These are phyloP conservation scores for Nothoprocta perdicaria DNA, from an alignment of 2,113 vertebrate species.

Conservation along the genomic window DNA sequence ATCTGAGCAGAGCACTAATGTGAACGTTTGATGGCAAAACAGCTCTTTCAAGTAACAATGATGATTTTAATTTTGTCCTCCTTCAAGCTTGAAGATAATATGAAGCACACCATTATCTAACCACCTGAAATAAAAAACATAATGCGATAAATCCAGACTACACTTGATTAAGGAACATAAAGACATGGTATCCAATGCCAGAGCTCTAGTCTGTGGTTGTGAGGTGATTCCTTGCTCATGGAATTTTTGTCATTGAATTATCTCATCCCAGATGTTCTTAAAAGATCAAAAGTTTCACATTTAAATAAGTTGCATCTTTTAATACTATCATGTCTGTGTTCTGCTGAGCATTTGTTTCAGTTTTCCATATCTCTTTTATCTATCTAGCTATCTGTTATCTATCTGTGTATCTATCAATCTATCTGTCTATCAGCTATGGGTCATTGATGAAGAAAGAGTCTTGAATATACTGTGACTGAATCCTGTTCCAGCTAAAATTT, in stretches of 20 bases:
- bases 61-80: not conserved
- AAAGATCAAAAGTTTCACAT: not conserved
- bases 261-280: conserved; percentile 41
- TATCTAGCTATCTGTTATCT: not conserved
- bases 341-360: not conserved
- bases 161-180: not conserved
- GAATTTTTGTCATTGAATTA: conserved; percentile 19
- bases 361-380: not conserved
- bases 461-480: not conserved
- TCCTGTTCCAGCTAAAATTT: not conserved
- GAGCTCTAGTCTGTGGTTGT: not conserved
- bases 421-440: no score
- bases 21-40: not conserved
- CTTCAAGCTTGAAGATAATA: not conserved
- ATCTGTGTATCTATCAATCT: not conserved
- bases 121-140: not conserved
- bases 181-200: not conserved
- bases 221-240: conserved; percentile 4
- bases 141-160: not conserved
- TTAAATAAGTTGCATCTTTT: not conserved
- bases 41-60: not conserved
- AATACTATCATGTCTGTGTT: not conserved
- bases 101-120: not conserved
- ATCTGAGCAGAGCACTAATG: not conserved
- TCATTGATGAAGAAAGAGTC: not conserved